phyloP scores from a whole-genome alignment of 2,888 invertebrate genomes.

The Athrips mouffetella region DNA sequence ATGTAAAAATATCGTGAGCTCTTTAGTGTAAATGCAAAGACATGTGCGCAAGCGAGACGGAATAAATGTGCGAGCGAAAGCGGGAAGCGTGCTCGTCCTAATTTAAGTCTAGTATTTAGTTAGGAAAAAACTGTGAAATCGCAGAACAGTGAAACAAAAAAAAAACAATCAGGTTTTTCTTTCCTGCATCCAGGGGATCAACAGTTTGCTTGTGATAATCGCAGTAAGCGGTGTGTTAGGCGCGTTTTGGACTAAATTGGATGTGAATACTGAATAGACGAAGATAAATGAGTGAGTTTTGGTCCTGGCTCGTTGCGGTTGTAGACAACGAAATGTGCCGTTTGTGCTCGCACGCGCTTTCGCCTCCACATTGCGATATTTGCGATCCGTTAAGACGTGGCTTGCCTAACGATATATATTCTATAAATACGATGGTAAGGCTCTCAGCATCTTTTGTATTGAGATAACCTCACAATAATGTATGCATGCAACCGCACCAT shows the following conservation, averaged over 20 bases:
- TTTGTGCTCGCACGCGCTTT: conserved; percentile 18
- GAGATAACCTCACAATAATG: too few species aligned
- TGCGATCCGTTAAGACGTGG: too few species aligned
- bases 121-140: conserved; percentile 70
- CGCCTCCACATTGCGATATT: too few species aligned
- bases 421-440: too few species aligned
- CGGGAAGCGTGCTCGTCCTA: conserved; percentile 39
- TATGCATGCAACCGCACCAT: too few species aligned
- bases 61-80: conserved; percentile 46
- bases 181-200: conserved; percentile 71
- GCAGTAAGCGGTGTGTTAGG: conserved; percentile 55
- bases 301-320: conserved; percentile 47
- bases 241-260: conserved; percentile 39
- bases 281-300: conserved; percentile 30
- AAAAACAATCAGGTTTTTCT: conserved; percentile 49
- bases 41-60: conserved; percentile 45
- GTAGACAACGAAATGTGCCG: conserved; percentile 64
- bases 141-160: conserved; percentile 45
- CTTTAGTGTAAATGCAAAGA: conserved; percentile 60
- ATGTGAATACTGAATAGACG: conserved; percentile 39
- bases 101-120: conserved; percentile 74
- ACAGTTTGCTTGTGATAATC: conserved; percentile 66
- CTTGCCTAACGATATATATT: too few species aligned
- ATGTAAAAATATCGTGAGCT: conserved; percentile 62
- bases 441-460: too few species aligned